phyloP scores from a whole-genome alignment of 2,888 invertebrate genomes.

The Homarus gammarus region DNA sequence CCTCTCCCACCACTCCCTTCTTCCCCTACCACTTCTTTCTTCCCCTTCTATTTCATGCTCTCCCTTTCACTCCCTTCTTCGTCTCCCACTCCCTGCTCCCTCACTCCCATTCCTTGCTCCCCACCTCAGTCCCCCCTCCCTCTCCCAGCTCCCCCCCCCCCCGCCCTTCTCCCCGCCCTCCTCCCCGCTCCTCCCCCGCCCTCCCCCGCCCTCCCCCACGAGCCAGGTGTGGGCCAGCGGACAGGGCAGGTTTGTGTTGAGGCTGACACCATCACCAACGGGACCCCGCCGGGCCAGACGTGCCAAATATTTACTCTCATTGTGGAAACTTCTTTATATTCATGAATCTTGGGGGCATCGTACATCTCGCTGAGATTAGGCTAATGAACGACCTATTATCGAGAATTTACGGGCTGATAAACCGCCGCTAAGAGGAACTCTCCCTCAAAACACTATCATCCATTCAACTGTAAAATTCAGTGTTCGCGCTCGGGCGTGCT shows the following conservation, averaged over 20 bases:
- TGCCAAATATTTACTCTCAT: not conserved
- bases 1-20: too few species aligned
- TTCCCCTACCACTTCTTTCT: too few species aligned
- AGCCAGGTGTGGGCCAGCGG: not conserved
- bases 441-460: constrained; percentile 2
- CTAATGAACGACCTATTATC: constrained; percentile 31
- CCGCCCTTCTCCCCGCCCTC: too few species aligned
- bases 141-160: too few species aligned
- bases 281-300: not conserved
- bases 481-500: not conserved
- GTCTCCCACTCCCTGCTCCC: too few species aligned
- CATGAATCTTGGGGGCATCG: not conserved
- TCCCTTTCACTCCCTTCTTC: too few species aligned
- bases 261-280: not conserved
- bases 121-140: too few species aligned
- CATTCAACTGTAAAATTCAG: constrained; percentile 18
- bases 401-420: constrained; percentile 20
- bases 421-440: not conserved
- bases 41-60: too few species aligned
- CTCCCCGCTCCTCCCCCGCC: too few species aligned
- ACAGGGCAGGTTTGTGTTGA: not conserved
- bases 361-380: constrained; percentile 34
- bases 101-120: too few species aligned
- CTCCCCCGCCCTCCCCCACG: too few species aligned
- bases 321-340: not conserved